Conservation (phyloP, 2,113 vertebrate species). For the Ciconia maguari region DNA sequence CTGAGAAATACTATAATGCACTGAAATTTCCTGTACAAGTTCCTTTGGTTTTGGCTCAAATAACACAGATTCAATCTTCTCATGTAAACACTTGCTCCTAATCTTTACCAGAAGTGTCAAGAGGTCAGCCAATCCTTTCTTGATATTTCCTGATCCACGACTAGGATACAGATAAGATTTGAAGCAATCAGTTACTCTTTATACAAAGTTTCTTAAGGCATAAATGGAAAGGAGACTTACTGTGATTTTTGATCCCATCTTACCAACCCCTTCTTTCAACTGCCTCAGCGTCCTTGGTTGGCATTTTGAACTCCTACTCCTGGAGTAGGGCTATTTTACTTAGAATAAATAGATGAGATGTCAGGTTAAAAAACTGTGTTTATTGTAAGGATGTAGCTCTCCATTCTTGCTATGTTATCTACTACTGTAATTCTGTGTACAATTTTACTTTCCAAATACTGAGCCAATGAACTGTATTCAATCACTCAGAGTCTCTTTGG, state of each 20-base stretch:
- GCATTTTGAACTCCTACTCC: background rate
- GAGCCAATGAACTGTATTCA: background rate
- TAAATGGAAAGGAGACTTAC: background rate
- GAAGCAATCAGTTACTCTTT: background rate
- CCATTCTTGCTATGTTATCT: background rate
- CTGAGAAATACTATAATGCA: background rate
- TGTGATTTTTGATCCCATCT: background rate
- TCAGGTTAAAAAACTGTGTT: accelerated
- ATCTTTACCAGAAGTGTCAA: background rate
- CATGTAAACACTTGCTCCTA: background rate
- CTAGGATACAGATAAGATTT: background rate
- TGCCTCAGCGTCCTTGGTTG: background rate
- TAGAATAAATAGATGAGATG: background rate
- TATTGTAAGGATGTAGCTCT: background rate
- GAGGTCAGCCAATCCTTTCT: background rate
- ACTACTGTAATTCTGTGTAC: background rate
- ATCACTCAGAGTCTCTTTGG: background rate
- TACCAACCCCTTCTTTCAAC: background rate
- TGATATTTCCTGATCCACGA: background rate
- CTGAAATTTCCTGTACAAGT: background rate
- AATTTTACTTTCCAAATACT: background rate
- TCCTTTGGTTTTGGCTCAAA: background rate
- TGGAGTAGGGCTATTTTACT: background rate
- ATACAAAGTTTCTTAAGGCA: background rate
- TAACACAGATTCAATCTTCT: background rate